Evolutionary conservation across 64 coral and sea anemone species (phyloP), one percentile per base, ranked within the genome.

Genomic region (Cladopsammia gracilis): DNA sequence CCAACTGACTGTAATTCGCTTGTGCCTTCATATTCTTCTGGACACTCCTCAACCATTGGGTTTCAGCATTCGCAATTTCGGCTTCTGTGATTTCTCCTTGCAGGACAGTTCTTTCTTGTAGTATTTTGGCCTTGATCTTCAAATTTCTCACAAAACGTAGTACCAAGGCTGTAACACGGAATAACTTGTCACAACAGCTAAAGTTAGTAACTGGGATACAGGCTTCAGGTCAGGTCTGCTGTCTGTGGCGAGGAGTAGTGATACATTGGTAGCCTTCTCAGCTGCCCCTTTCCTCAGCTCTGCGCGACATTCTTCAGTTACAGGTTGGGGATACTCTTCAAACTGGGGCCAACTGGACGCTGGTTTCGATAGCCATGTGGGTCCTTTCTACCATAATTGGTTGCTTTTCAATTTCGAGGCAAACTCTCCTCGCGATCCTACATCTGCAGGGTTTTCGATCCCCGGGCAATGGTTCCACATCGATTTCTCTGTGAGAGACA

Each of bases 151-250:
- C 70, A 75, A 89, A 94, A 70, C 83, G 23, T 50, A 89, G 51
- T 53, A 94, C 92, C 20, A 80, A 20, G 57, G 92, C 86, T 73
- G 92, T 84, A 49, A 94, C 47, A 89, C 77, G 49, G 46, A 89
- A 93, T n/a, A 78, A 19, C n/a, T n/a, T n/a, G n/a, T n/a, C n/a
- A n/a, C n/a, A n/a, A n/a, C n/a, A n/a, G n/a, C n/a, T n/a, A n/a
- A 42, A 47, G 81, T 48, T n/a, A 88, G 26, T 34, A 86, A 88
- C 47, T 88, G 64, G 18, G 70, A 81, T 24, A 54, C 50, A 46
- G 71, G 25, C 83, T 81, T 81, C 62, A 64, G 62, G 19, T 64
- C 62, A n/a, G n/a, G n/a, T n/a, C n/a, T n/a, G n/a, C 46, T 10
- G 9, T 45, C 4, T 52, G 46, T 10, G 11, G 42, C 23, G 3